Evolutionary conservation across 2,888 invertebrate species (phyloP).

Genomic region (Zaprionus obscuricornis): DNA sequence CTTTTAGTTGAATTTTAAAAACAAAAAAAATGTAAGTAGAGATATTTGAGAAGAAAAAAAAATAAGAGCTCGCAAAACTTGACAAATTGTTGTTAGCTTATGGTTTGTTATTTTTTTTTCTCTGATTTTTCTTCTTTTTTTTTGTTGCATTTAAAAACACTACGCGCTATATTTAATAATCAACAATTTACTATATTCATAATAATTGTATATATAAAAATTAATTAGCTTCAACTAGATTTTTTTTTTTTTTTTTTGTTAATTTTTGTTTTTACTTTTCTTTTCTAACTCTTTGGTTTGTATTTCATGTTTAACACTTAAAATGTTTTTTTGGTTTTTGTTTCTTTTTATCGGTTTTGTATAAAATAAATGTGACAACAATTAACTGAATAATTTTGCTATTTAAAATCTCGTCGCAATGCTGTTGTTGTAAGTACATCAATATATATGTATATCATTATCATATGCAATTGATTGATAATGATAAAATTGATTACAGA

Average conservation of each 20-base stretch:
- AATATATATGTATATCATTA: neutral
- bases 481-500: neutral
- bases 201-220: constrained; percentile 77
- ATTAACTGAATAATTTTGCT: constrained; percentile 72
- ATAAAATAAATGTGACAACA: constrained; percentile 73
- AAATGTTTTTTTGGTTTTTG: constrained; percentile 34
- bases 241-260: constrained; percentile 33
- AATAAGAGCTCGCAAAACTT: constrained; percentile 14
- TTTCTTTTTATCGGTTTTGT: constrained; percentile 29
- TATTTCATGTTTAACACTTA: constrained; percentile 69
- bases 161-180: constrained; percentile 75
- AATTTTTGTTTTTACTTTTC: constrained; percentile 34
- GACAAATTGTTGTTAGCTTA: constrained; percentile 48
- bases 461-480: constrained; percentile 24
- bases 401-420: constrained; percentile 66
- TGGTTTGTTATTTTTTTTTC: too few relatives aligned
- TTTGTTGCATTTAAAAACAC: constrained; percentile 65
- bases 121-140: too few relatives aligned
- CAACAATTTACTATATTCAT: constrained; percentile 73
- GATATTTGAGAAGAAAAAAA: too few relatives aligned
- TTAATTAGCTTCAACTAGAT: constrained; percentile 69
- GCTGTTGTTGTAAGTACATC: constrained; percentile 1
- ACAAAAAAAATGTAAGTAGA: too few relatives aligned
- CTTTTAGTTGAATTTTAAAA: too few relatives aligned
- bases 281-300: constrained; percentile 70